These are phyloP conservation scores for Cryptosula pallasiana DNA, from an alignment of 2,888 invertebrate genomes.

Conservation along the genomic window DNA sequence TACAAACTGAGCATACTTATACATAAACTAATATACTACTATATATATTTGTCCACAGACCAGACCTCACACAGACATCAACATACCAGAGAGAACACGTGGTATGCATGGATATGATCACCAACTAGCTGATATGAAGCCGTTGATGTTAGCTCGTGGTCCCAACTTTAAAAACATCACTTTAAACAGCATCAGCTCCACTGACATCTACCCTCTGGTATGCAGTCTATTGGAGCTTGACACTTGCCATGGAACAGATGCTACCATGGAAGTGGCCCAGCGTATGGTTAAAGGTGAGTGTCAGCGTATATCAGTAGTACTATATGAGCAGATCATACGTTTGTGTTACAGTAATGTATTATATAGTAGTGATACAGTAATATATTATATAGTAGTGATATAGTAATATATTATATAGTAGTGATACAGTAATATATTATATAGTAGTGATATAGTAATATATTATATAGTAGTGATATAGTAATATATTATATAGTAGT, in stretches of 20 bases:
- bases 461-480: too few species aligned
- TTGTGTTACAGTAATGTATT: too few species aligned
- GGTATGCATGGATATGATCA: constrained; percentile 39
- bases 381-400: too few species aligned
- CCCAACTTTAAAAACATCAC: constrained; percentile 29
- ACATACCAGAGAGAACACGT: background rate
- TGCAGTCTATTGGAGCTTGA: constrained; percentile 6
- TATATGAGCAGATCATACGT: too few species aligned
- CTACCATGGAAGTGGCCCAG: background rate
- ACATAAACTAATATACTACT: background rate
- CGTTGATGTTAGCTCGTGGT: constrained; percentile 39
- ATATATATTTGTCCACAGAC: constrained; percentile 1
- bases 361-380: too few species aligned
- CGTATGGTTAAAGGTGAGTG: constrained; percentile 1
- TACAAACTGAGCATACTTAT: too few species aligned
- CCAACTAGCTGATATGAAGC: constrained; percentile 35
- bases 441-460: too few species aligned
- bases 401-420: too few species aligned
- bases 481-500: too few species aligned
- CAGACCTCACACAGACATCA: constrained; percentile 5
- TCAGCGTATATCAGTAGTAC: too few species aligned
- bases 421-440: too few species aligned
- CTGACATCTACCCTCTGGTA: constrained; percentile 10
- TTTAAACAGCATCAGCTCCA: background rate
- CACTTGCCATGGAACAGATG: constrained; percentile 12